Evolutionary conservation across 2,113 vertebrate genomes (phyloP).

Genomic region (Corapipo altera): DNA sequence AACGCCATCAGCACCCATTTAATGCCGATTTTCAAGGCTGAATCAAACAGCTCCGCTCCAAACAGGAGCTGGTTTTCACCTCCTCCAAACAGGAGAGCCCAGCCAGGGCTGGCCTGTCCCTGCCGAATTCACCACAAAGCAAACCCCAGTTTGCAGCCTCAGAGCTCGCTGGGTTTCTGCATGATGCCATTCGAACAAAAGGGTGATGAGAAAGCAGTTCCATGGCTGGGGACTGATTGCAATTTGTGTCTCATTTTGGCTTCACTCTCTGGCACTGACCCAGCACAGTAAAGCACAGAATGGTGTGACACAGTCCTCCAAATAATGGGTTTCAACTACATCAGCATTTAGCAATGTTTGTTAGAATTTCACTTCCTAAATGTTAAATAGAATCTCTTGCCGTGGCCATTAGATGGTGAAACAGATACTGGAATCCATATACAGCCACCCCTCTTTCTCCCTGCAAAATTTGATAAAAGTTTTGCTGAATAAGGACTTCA

Average conservation of each 20-base stretch:
- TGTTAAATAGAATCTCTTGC: background rate
- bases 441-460: background rate
- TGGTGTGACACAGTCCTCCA: background rate
- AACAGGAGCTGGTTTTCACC: background rate
- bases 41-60: background rate
- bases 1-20: background rate
- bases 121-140: conserved; percentile 5
- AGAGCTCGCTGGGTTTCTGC: background rate
- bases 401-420: background rate
- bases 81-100: background rate
- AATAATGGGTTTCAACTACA: conserved; percentile 8
- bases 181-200: conserved; percentile 43
- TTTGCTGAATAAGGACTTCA: background rate
- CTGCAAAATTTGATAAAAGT: background rate
- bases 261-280: background rate
- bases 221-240: background rate
- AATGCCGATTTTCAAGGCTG: background rate
- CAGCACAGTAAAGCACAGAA: conserved; percentile 37
- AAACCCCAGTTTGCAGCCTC: background rate
- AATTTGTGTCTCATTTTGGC: background rate
- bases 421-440: background rate
- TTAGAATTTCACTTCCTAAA: conserved; percentile 5
- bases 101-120: background rate
- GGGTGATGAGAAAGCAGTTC: conserved; percentile 52
- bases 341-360: conserved; percentile 25